Evolutionary conservation across 92 coral and sea anemone species (phyloP).

Genomic region (Desmophyllum pertusum): DNA sequence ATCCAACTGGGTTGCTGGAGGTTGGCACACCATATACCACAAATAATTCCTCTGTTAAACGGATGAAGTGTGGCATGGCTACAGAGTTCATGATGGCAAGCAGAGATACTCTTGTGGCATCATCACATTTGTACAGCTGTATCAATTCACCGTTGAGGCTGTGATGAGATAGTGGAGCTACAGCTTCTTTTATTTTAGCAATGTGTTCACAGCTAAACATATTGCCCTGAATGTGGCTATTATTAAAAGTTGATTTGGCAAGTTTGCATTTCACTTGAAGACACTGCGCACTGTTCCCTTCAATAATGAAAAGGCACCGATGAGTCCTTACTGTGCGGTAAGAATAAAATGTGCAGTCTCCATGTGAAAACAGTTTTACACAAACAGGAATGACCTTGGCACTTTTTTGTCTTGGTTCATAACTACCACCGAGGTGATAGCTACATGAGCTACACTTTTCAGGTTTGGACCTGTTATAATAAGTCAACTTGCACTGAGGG

Average conservation of each 20-base stretch:
- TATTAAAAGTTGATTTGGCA: neutral
- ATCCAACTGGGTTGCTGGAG: conserved; percentile 6
- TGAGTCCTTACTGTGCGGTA: neutral
- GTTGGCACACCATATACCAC: neutral
- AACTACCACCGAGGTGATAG: conserved; percentile 31
- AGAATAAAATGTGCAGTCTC: neutral
- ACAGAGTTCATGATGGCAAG: neutral
- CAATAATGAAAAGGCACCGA: neutral
- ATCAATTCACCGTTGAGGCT: neutral
- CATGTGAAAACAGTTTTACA: neutral
- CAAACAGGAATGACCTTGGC: neutral
- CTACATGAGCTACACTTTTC: conserved; percentile 21
- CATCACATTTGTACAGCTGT: neutral
- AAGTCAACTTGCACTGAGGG: neutral
- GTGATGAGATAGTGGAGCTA: neutral
- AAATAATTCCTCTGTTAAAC: neutral
- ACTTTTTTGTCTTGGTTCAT: neutral
- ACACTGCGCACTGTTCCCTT: neutral
- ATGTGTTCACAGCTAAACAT: neutral
- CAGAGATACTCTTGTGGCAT: neutral
- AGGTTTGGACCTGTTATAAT: conserved; percentile 29
- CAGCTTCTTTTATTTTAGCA: neutral
- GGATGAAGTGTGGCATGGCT: neutral
- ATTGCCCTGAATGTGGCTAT: neutral
- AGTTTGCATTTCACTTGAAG: conserved; percentile 1